Conservation (phyloP, 1,140 invertebrate genomes). For the Asbolus verrucosus region DNA sequence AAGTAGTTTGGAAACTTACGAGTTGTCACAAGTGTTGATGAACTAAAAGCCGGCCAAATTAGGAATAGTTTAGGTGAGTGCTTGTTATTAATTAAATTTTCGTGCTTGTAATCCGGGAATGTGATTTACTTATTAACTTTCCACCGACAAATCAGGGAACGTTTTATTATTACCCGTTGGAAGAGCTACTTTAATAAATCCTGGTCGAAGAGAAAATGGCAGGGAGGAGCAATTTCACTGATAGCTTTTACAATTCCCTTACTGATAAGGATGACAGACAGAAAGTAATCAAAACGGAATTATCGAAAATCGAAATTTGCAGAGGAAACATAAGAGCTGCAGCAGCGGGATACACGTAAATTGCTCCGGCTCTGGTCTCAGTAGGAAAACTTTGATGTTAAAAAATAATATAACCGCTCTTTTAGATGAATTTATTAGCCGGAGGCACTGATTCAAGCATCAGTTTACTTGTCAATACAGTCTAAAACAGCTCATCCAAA, state of each 20-base stretch:
- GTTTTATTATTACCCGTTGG: neutral
- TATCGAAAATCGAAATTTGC: conserved; percentile 25
- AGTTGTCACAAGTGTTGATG: conserved; percentile 18
- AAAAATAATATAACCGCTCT: neutral
- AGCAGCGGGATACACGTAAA: conserved; percentile 1
- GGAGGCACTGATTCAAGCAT: neutral
- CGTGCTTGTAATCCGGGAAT: conserved; percentile 9
- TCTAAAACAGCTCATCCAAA: too few species aligned
- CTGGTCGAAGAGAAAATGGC: neutral
- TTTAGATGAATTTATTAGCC: neutral
- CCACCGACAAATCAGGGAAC: neutral
- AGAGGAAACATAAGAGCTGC: neutral
- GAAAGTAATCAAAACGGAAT: conserved; percentile 33
- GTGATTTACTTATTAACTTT: conserved; percentile 13
- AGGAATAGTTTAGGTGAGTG: conserved; percentile 7
- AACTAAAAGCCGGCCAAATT: conserved; percentile 18
- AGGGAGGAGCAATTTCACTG: conserved; percentile 19
- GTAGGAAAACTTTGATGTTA: neutral
- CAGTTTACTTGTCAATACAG: neutral
- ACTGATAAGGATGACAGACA: conserved; percentile 31
- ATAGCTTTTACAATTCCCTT: conserved; percentile 23
- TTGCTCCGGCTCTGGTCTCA: neutral
- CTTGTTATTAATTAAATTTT: conserved; percentile 30
- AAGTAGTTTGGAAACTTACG: conserved; percentile 28
- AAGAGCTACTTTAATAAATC: conserved; percentile 24